Evolutionary conservation across 2,797 vertebrate species (phyloP).

Genomic region (Diglossa cyanea): DNA sequence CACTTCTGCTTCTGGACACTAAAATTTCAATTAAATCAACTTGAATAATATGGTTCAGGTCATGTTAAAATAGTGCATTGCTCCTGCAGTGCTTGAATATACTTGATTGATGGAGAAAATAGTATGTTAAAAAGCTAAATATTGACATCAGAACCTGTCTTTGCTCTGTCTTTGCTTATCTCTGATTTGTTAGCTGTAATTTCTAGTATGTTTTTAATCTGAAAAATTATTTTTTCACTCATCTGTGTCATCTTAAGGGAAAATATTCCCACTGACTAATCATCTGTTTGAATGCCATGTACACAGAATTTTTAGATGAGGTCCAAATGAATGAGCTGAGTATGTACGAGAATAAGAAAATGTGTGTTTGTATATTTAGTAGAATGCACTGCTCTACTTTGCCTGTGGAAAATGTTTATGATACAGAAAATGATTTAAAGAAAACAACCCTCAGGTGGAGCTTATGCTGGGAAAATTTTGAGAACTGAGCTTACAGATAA

Average conservation of each 20-base stretch:
- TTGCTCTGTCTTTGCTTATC: background rate
- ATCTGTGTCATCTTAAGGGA: background rate
- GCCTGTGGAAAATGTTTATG: background rate
- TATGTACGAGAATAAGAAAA: background rate
- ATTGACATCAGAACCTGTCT: background rate
- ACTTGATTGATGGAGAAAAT: background rate
- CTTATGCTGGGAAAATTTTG: background rate
- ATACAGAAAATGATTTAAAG: background rate
- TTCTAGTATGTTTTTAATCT: background rate
- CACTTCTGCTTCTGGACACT: background rate
- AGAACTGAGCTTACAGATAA: background rate
- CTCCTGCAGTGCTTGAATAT: background rate
- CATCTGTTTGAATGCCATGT: background rate
- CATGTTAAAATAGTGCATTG: background rate
- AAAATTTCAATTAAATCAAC: background rate
- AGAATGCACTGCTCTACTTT: background rate
- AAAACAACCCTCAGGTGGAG: background rate
- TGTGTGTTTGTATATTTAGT: background rate
- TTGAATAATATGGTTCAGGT: background rate
- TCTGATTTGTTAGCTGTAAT: background rate
- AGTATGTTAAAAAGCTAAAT: background rate
- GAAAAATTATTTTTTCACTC: background rate
- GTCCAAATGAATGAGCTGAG: background rate
- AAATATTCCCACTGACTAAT: background rate
- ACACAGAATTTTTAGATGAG: background rate